A percentile compares a stretch with the other conserved stretches of the same genome.
These are phyloP conservation scores for Pomatorhinus ruficollis DNA, from an alignment of 2,113 vertebrate species.

Conservation along the genomic window DNA sequence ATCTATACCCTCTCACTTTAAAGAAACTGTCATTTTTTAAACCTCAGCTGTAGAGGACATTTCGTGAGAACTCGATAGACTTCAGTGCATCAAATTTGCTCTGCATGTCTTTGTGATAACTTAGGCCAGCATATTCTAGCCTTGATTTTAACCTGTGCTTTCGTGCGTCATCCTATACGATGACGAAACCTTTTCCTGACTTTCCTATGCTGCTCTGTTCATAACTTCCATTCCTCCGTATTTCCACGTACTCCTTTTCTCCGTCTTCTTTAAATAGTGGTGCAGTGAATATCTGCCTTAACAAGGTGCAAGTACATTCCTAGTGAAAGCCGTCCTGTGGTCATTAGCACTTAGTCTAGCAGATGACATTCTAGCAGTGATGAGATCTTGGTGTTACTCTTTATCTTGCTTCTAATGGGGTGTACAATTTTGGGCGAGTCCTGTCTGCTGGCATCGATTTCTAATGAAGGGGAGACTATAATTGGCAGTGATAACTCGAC, in stretches of 20 bases:
- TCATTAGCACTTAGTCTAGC: background rate
- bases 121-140: background rate
- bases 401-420: background rate
- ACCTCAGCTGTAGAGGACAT: background rate
- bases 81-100: background rate
- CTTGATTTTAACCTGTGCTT: conserved; percentile 3
- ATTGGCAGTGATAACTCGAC: background rate
- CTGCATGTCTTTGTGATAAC: background rate
- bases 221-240: background rate
- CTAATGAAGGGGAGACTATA: background rate
- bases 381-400: background rate
- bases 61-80: background rate
- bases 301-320: background rate
- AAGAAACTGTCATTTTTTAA: background rate
- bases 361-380: background rate
- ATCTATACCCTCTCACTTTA: background rate
- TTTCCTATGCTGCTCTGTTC: background rate
- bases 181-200: background rate
- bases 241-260: background rate
- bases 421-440: background rate
- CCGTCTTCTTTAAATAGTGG: background rate
- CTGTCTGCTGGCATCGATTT: background rate
- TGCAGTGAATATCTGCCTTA: background rate
- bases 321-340: background rate
- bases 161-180: rapidly evolving